Evolutionary conservation across 2,888 invertebrate species (phyloP).

Genomic region (Buathra laborator): DNA sequence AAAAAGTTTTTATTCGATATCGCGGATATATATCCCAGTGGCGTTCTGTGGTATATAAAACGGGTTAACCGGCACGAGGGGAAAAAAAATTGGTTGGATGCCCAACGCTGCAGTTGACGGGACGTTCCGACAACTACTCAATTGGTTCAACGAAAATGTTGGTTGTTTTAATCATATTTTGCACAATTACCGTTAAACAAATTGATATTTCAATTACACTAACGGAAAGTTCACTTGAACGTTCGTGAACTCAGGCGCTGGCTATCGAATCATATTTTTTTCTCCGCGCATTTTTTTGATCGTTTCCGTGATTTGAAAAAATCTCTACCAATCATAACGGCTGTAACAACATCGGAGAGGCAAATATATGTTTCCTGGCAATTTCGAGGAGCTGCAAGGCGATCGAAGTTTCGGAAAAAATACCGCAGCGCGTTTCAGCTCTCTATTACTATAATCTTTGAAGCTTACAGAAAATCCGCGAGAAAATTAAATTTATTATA

Average conservation of each 20-base stretch:
- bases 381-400: background rate
- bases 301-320: slow-evolving; percentile 42
- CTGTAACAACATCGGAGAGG: slow-evolving; percentile 66
- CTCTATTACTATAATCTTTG: background rate
- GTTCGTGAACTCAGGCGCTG: too few relatives aligned
- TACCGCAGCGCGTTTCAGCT: background rate
- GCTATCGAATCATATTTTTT: background rate
- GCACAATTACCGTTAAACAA: too few relatives aligned
- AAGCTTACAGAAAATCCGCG: background rate
- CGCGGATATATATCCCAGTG: slow-evolving; percentile 44
- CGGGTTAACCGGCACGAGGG: background rate
- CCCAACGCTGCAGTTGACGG: too few relatives aligned
- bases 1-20: slow-evolving; percentile 69
- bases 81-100: background rate
- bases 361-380: slow-evolving; percentile 28
- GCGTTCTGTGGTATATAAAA: background rate
- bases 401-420: background rate
- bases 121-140: too few relatives aligned
- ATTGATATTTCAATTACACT: too few relatives aligned
- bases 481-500: background rate
- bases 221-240: too few relatives aligned
- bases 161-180: background rate
- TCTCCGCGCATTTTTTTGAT: slow-evolving; percentile 34
- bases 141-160: too few relatives aligned
- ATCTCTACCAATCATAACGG: slow-evolving; percentile 29